Percentiles rank a stretch among this genome's conserved stretches.
phyloP scores from a whole-genome alignment of 1,140 invertebrate species.

The Aleiodes sp. region DNA sequence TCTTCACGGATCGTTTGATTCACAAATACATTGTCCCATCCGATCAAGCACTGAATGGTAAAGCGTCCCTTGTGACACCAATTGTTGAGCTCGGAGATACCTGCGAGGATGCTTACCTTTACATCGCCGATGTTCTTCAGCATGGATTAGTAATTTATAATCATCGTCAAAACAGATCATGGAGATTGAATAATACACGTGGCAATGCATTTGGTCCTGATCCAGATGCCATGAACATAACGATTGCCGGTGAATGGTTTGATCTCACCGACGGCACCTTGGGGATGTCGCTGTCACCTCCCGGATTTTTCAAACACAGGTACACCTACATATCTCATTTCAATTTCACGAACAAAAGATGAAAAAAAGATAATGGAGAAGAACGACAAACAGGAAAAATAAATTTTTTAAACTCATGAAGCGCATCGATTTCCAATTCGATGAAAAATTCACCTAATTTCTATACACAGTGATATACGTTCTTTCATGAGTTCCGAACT shows the following conservation, averaged over 20 bases:
- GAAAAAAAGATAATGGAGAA: no score
- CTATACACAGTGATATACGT: no score
- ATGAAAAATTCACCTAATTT: slow-evolving; percentile 13
- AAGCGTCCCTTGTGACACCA: slow-evolving; percentile 57
- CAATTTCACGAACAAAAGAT: not conserved
- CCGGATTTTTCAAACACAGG: slow-evolving; percentile 58
- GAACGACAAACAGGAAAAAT: no score
- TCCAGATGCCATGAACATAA: slow-evolving; percentile 56
- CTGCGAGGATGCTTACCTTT: slow-evolving; percentile 57
- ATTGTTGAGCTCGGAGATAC: slow-evolving; percentile 59
- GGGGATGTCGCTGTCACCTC: slow-evolving; percentile 62
- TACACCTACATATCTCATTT: slow-evolving; percentile 35
- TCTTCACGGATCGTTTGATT: slow-evolving; percentile 65
- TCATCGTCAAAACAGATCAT: slow-evolving; percentile 53
- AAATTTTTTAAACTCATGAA: no score
- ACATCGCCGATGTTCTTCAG: slow-evolving; percentile 62
- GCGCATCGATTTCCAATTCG: slow-evolving; percentile 2
- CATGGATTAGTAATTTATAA: slow-evolving; percentile 62
- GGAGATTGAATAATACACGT: slow-evolving; percentile 60
- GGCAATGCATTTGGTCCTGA: slow-evolving; percentile 62
- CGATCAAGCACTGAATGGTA: slow-evolving; percentile 52
- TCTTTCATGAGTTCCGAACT: no score
- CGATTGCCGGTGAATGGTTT: slow-evolving; percentile 59
- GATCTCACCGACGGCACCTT: slow-evolving; percentile 61
- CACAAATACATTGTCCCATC: slow-evolving; percentile 63